These are phyloP conservation scores for Pantala flavescens DNA, from an alignment of 1,140 invertebrate species.

Conservation along the genomic window DNA sequence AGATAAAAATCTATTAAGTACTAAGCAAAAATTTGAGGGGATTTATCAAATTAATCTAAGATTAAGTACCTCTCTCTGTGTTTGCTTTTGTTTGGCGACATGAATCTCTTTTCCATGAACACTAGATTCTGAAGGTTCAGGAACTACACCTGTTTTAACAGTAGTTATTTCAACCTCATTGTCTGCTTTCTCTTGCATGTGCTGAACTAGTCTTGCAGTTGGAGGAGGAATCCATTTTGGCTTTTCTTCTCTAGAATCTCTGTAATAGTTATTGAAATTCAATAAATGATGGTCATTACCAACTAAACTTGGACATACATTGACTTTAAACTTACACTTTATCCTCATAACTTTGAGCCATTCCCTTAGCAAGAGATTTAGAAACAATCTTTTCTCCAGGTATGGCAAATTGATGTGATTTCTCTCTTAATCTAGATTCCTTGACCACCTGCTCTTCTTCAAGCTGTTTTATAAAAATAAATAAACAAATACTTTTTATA, in stretches of 20 bases:
- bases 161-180: background rate
- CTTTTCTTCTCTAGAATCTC: slow-evolving; percentile 38
- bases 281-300: background rate
- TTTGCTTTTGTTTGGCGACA: slow-evolving; percentile 77
- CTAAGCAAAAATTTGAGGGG: too few relatives aligned
- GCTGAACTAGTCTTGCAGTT: slow-evolving; percentile 31
- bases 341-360: slow-evolving; percentile 74
- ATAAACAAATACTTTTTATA: slow-evolving; percentile 4
- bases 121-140: slow-evolving; percentile 63
- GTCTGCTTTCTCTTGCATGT: slow-evolving; percentile 30
- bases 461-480: slow-evolving; percentile 34
- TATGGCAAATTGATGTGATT: slow-evolving; percentile 69
- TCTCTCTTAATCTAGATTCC: slow-evolving; percentile 62
- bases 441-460: slow-evolving; percentile 77
- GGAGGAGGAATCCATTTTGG: slow-evolving; percentile 36
- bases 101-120: slow-evolving; percentile 82
- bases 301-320: background rate
- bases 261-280: slow-evolving; percentile 21
- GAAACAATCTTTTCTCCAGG: slow-evolving; percentile 69
- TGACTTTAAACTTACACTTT: slow-evolving; percentile 58
- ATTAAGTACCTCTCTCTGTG: slow-evolving; percentile 65
- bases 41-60: slow-evolving; percentile 11
- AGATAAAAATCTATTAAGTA: too few relatives aligned
- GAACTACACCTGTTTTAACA: background rate
- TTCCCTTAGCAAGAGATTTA: slow-evolving; percentile 67